Evolutionary conservation across 2,888 invertebrate genomes (phyloP).

Genomic region (Eristalis intricaria): DNA sequence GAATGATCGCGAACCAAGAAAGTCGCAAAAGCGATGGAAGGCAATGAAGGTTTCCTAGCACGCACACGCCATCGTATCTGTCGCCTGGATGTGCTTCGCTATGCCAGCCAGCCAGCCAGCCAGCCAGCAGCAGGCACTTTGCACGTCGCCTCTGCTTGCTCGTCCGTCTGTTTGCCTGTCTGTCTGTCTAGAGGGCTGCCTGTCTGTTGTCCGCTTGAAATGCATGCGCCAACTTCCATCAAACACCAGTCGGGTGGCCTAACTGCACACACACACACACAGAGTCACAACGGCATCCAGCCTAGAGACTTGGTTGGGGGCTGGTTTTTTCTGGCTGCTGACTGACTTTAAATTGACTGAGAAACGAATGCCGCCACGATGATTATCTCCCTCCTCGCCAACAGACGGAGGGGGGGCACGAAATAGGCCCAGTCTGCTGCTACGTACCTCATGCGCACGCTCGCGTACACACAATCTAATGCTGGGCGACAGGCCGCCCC

Average conservation of each 20-base stretch:
- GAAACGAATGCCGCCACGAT: constrained; percentile 47
- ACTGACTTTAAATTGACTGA: constrained; percentile 50
- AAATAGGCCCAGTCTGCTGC: neutral
- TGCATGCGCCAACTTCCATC: constrained; percentile 39
- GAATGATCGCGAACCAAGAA: neutral
- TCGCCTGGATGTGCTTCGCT: constrained; percentile 40
- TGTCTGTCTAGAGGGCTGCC: neutral
- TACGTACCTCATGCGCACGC: constrained; percentile 9
- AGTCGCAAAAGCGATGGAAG: neutral
- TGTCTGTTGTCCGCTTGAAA: constrained; percentile 8
- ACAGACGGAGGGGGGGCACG: neutral
- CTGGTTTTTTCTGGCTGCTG: constrained; percentile 15
- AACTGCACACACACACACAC: neutral
- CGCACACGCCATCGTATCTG: constrained; percentile 45
- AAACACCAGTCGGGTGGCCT: constrained; percentile 20
- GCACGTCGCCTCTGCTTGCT: constrained; percentile 34
- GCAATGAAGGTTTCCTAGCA: constrained; percentile 44
- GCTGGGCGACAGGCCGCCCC: neutral
- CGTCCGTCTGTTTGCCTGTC: constrained; percentile 31
- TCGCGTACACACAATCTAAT: neutral
- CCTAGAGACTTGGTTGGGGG: constrained; percentile 14
- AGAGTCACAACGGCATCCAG: neutral
- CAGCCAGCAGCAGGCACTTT: constrained; percentile 39
- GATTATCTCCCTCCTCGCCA: constrained; percentile 27
- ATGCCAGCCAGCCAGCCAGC: too few species aligned